Conservation (phyloP, 1,140 invertebrate species). For the Zaprionus africanus region DNA sequence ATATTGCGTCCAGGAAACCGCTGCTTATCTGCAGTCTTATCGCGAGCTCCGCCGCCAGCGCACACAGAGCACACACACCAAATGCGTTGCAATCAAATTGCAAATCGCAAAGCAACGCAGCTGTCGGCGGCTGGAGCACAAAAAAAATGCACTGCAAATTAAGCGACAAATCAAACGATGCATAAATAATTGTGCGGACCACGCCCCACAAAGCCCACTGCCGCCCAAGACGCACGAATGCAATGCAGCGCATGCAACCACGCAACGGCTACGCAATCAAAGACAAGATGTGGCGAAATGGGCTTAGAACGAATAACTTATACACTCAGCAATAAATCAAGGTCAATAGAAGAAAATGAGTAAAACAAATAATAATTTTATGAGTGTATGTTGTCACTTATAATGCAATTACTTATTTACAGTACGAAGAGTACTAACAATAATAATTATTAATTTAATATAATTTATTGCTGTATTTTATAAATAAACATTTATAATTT, state of each 20-base stretch:
- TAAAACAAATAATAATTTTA: too few species aligned
- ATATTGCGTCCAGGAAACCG: slow-evolving; percentile 36
- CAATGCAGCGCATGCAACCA: background rate
- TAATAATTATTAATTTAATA: too few species aligned
- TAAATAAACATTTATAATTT: too few species aligned
- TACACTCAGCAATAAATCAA: background rate
- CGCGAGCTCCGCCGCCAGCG: background rate
- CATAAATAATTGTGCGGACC: slow-evolving; percentile 55
- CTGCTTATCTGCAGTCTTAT: slow-evolving; percentile 39
- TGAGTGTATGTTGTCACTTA: too few species aligned
- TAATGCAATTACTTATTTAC: too few species aligned
- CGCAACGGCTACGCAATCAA: background rate
- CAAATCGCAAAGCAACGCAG: slow-evolving; percentile 10
- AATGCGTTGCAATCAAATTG: slow-evolving; percentile 29
- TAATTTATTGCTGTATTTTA: too few species aligned
- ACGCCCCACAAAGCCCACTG: background rate
- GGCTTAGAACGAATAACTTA: background rate
- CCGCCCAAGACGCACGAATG: background rate
- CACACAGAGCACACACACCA: background rate
- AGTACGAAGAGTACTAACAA: too few species aligned
- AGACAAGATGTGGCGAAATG: background rate
- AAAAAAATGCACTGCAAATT: slow-evolving; percentile 38
- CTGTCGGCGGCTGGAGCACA: slow-evolving; percentile 50
- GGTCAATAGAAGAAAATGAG: too few species aligned
- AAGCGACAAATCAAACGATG: slow-evolving; percentile 55